phyloP scores from a whole-genome alignment of 2,888 invertebrate genomes.

The Drosophila atripex region DNA sequence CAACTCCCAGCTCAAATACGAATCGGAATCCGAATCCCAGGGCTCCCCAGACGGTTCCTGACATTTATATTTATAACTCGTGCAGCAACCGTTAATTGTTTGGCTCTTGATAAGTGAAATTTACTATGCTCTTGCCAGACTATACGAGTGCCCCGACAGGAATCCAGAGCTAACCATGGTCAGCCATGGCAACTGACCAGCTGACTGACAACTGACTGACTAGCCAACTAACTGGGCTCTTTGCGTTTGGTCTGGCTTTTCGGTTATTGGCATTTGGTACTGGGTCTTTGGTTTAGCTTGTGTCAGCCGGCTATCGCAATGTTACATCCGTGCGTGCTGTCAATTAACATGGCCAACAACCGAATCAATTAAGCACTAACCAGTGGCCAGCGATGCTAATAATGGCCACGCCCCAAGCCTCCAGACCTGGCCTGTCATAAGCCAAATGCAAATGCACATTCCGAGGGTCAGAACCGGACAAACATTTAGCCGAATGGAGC shows the following conservation, averaged over 20 bases:
- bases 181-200: slow-evolving; percentile 19
- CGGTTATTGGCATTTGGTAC: not conserved
- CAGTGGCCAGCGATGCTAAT: slow-evolving; percentile 60
- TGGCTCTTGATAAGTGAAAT: slow-evolving; percentile 65
- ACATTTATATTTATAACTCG: slow-evolving; percentile 74
- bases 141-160: slow-evolving; percentile 15
- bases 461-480: slow-evolving; percentile 25
- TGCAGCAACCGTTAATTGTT: slow-evolving; percentile 67
- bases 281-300: slow-evolving; percentile 29
- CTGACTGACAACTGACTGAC: slow-evolving; percentile 59
- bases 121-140: slow-evolving; percentile 34
- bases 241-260: slow-evolving; percentile 18
- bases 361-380: slow-evolving; percentile 71
- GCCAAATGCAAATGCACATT: slow-evolving; percentile 23
- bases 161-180: slow-evolving; percentile 5
- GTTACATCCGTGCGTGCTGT: slow-evolving; percentile 67
- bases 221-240: slow-evolving; percentile 31
- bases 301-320: slow-evolving; percentile 62
- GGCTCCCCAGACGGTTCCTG: slow-evolving; percentile 53
- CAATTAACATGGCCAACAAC: slow-evolving; percentile 63
- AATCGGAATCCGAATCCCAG: slow-evolving; percentile 11
- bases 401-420: slow-evolving; percentile 55
- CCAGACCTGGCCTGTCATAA: slow-evolving; percentile 34
- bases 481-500: slow-evolving; percentile 1
- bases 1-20: not conserved